Percentiles rank a stretch among this genome's conserved stretches.
Conservation (phyloP, 2,113 vertebrate genomes). For the Benitochromis conjunctus region DNA sequence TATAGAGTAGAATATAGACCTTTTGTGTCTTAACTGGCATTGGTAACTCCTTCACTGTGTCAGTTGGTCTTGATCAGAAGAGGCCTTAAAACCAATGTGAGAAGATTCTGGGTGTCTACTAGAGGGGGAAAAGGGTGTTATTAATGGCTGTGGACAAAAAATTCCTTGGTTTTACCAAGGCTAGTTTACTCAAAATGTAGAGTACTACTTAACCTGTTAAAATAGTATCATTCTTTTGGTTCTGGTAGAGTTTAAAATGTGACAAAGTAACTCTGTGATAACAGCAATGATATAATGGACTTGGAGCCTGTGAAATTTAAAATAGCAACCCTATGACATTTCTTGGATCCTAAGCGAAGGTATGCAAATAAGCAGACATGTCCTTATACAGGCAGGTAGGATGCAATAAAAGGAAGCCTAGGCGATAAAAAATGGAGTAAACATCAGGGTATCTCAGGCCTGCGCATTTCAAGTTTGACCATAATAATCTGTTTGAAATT, state of each 20-base stretch:
- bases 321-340: neutral
- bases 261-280: neutral
- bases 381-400: neutral
- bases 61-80: constrained; percentile 42
- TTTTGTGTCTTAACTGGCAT: neutral
- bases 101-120: neutral
- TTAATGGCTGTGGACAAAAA: neutral
- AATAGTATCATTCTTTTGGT: neutral
- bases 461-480: neutral
- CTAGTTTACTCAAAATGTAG: neutral
- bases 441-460: neutral
- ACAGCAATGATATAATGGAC: neutral
- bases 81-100: neutral
- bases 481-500: neutral
- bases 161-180: neutral
- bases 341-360: neutral
- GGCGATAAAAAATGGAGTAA: neutral
- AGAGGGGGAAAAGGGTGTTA: neutral
- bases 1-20: neutral
- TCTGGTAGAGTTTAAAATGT: neutral
- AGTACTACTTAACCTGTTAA: neutral
- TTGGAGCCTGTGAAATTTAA: neutral
- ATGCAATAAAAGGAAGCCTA: neutral
- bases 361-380: neutral
- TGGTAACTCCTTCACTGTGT: neutral